Evolutionary conservation across 2,797 vertebrate species (phyloP).

Genomic region (Coccyzus lansbergi): DNA sequence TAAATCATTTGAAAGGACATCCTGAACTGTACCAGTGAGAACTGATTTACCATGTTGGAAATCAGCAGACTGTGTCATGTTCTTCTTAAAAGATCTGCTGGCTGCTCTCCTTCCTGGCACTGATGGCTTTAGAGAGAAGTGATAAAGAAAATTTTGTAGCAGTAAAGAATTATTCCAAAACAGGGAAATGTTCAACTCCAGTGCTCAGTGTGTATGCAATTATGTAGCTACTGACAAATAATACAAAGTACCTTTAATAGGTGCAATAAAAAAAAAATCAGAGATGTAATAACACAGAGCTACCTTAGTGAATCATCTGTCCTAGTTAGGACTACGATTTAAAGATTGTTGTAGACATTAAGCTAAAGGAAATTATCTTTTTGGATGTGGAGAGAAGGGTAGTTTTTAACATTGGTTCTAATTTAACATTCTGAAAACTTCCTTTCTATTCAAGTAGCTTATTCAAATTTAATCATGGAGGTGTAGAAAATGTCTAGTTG

Average conservation of each 20-base stretch:
- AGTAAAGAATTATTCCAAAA: background rate
- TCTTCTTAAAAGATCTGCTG: background rate
- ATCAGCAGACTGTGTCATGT: background rate
- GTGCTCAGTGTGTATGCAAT: background rate
- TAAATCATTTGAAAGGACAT: background rate
- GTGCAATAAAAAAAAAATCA: background rate
- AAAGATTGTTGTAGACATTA: background rate
- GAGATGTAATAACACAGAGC: background rate
- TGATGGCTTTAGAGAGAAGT: background rate
- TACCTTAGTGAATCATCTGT: background rate
- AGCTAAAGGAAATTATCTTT: background rate
- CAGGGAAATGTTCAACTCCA: background rate
- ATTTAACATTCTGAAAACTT: background rate
- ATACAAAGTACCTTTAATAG: background rate
- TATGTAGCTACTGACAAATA: background rate
- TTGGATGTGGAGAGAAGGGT: background rate
- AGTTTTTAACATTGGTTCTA: background rate
- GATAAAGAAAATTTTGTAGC: background rate
- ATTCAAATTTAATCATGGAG: background rate
- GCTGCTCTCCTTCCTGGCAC: accelerated
- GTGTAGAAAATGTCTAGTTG: conserved; percentile 21
- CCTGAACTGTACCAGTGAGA: background rate
- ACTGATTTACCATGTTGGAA: background rate
- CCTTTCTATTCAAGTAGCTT: background rate
- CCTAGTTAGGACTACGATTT: background rate